Evolutionary conservation across 2,888 invertebrate species (phyloP).

Genomic region (Euproctis similis): DNA sequence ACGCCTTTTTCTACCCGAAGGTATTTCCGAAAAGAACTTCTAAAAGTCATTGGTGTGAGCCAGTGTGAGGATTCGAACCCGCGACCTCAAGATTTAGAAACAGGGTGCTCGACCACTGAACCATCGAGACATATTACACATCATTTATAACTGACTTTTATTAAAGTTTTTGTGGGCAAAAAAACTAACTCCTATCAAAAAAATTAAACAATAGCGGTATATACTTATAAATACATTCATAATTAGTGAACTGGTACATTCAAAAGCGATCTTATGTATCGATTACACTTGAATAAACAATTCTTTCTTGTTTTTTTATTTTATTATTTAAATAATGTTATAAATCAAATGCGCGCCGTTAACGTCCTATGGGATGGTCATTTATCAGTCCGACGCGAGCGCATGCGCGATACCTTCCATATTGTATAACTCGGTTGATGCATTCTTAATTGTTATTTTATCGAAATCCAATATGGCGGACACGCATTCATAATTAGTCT

Average conservation of each 20-base stretch:
- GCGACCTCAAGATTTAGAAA: too few species aligned
- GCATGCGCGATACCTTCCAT: slow-evolving; percentile 46
- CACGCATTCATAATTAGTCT: slow-evolving; percentile 57
- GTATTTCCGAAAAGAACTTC: too few species aligned
- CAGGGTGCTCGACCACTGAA: too few species aligned
- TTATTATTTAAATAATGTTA: slow-evolving; percentile 66
- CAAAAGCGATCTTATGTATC: slow-evolving; percentile 60
- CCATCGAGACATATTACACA: too few species aligned
- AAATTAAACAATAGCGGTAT: too few species aligned
- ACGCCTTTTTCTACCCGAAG: too few species aligned
- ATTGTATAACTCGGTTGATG: slow-evolving; percentile 62
- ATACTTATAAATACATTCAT: too few species aligned
- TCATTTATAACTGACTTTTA: too few species aligned
- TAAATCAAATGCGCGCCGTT: slow-evolving; percentile 69
- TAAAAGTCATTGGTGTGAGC: too few species aligned
- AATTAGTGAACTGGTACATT: slow-evolving; percentile 55
- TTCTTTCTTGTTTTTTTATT: slow-evolving; percentile 46
- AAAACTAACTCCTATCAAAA: too few species aligned
- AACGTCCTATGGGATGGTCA: slow-evolving; percentile 55
- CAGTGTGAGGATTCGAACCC: too few species aligned
- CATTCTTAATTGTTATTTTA: slow-evolving; percentile 72
- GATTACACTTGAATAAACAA: slow-evolving; percentile 69
- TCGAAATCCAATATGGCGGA: slow-evolving; percentile 64
- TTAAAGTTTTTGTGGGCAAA: too few species aligned
- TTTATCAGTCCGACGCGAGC: slow-evolving; percentile 60